These are phyloP conservation scores for Caenorhabditis inopinata DNA, from an alignment of 1,140 invertebrate genomes.

Conservation along the genomic window DNA sequence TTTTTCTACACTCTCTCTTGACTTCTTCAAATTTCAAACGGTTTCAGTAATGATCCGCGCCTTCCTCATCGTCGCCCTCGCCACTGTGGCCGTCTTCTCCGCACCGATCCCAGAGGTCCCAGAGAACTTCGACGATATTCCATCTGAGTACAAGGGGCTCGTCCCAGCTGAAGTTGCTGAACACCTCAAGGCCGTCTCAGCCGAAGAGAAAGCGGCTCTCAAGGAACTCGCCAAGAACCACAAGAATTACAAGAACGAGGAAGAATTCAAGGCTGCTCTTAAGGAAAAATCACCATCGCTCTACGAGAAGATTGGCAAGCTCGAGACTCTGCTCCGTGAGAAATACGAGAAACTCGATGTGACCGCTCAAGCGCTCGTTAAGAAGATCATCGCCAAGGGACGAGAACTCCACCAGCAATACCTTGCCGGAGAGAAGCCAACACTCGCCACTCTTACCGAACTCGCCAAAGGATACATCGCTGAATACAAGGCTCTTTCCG, in stretches of 20 bases:
- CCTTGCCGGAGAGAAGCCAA: constrained; percentile 38
- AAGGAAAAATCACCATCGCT: constrained; percentile 48
- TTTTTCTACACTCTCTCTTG: neutral
- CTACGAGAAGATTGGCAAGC: constrained; percentile 39
- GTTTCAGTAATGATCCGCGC: constrained; percentile 23
- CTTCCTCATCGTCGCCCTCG: constrained; percentile 14
- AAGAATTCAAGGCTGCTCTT: constrained; percentile 43
- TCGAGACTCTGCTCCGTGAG: constrained; percentile 39
- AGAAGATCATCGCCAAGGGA: constrained; percentile 41
- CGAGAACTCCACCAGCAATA: constrained; percentile 38
- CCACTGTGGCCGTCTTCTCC: constrained; percentile 28
- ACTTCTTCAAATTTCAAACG: neutral
- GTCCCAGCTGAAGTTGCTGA: constrained; percentile 45
- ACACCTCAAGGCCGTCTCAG: constrained; percentile 45
- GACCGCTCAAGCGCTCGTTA: constrained; percentile 44
- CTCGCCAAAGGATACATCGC: constrained; percentile 38
- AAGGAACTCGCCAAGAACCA: constrained; percentile 43
- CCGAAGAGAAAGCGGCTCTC: constrained; percentile 47
- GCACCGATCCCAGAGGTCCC: constrained; percentile 33
- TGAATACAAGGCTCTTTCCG: constrained; percentile 45
- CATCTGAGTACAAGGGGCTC: constrained; percentile 37
- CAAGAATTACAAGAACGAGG: constrained; percentile 48
- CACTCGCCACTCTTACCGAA: constrained; percentile 28
- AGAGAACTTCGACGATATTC: constrained; percentile 40
- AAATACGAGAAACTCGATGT: constrained; percentile 42